Evolutionary conservation across 2,888 invertebrate genomes (phyloP).

Genomic region (Ecdyonurus torrentis): DNA sequence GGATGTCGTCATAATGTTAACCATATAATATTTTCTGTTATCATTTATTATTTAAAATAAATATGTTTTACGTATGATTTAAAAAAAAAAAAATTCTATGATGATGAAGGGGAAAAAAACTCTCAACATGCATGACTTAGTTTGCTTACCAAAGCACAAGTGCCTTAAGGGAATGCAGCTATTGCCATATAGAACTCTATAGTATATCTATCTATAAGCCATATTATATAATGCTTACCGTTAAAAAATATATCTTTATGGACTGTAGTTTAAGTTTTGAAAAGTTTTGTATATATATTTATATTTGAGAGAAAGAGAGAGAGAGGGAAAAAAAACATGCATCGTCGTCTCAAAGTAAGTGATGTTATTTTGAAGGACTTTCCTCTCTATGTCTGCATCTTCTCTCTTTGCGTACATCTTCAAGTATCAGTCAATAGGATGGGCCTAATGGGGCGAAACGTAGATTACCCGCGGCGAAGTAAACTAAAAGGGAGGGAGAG

Average conservation of each 20-base stretch:
- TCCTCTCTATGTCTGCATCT: not conserved
- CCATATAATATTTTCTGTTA: too few species aligned
- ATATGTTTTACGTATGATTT: too few species aligned
- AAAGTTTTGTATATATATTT: too few species aligned
- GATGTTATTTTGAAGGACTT: not conserved
- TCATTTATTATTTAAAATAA: too few species aligned
- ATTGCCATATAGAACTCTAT: too few species aligned
- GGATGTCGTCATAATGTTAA: too few species aligned
- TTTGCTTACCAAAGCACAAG: not conserved
- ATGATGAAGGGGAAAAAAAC: too few species aligned
- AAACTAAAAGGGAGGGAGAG: not conserved
- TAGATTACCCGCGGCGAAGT: slow-evolving; percentile 1
- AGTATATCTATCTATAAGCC: not conserved
- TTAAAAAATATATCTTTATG: not conserved
- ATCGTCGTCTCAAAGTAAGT: not conserved
- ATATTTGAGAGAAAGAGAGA: not conserved
- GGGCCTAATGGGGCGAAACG: slow-evolving; percentile 2
- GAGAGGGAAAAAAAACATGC: too few species aligned
- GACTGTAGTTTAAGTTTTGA: not conserved
- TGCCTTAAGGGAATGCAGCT: not conserved
- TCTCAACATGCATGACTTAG: not conserved
- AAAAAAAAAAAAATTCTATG: too few species aligned
- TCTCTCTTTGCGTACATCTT: not conserved
- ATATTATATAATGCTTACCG: too few species aligned
- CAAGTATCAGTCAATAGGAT: slow-evolving; percentile 1